These are phyloP conservation scores for Uloborus diversus DNA, from an alignment of 1,140 invertebrate genomes.

Conservation along the genomic window DNA sequence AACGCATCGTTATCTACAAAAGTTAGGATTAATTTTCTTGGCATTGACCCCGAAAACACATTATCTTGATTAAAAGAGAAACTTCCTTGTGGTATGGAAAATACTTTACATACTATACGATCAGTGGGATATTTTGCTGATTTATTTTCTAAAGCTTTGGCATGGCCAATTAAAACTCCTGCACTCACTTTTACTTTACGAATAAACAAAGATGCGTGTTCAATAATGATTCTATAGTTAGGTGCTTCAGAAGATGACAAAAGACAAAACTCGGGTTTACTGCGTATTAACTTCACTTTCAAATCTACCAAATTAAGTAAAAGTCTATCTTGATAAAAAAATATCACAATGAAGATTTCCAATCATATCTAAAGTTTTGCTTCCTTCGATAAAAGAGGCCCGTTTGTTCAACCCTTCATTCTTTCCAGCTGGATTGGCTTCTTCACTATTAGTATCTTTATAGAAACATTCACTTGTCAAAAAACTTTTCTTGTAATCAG, in stretches of 20 bases:
- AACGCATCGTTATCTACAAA: not conserved
- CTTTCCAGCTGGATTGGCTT: not conserved
- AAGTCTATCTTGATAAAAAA: conserved; percentile 1
- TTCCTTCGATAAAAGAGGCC: not conserved
- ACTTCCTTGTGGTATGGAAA: not conserved
- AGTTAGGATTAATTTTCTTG: not conserved
- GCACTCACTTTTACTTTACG: conserved; percentile 5
- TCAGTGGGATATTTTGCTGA: not conserved
- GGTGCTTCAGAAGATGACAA: not conserved
- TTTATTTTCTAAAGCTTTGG: not conserved
- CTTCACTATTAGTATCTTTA: not conserved
- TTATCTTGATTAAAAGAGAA: conserved; percentile 6
- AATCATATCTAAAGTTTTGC: not conserved
- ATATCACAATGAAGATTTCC: not conserved
- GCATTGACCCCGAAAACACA: conserved; percentile 6
- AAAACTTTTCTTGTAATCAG: not conserved
- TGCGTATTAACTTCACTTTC: not conserved
- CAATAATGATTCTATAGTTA: not conserved
- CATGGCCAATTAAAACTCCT: not conserved
- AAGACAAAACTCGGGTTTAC: not conserved
- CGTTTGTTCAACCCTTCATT: not conserved
- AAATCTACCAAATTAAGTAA: not conserved
- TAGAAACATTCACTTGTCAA: not conserved
- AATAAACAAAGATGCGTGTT: not conserved
- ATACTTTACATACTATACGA: not conserved